Conservation (phyloP, 2,797 vertebrate species). For the Rhinichthys osculus region DNA sequence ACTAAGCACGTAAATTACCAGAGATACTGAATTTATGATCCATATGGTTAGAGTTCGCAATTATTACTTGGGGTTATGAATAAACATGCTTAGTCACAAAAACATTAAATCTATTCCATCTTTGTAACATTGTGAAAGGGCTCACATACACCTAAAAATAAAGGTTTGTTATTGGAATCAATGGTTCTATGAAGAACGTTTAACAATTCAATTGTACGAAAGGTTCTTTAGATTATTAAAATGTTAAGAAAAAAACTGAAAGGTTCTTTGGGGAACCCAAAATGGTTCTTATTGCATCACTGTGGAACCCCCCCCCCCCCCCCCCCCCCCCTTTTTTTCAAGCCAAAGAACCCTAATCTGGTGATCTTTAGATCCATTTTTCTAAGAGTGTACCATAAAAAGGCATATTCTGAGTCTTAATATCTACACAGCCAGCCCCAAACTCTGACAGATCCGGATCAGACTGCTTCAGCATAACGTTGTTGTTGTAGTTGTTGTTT, state of each 20-base stretch:
- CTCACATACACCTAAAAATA: background rate
- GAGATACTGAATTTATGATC: background rate
- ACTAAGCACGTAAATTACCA: background rate
- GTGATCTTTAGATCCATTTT: background rate
- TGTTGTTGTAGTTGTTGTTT: conserved; percentile 81
- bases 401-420: background rate
- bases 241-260: background rate
- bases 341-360: background rate
- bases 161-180: background rate
- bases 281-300: background rate
- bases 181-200: background rate
- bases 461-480: background rate
- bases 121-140: background rate
- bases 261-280: too few species aligned
- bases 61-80: background rate
- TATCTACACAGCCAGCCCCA: background rate
- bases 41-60: background rate
- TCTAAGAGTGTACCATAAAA: background rate
- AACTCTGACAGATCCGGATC: background rate
- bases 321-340: background rate
- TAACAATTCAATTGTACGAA: background rate
- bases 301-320: too few species aligned
- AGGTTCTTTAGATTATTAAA: background rate
- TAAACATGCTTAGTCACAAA: background rate
- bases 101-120: background rate